These are phyloP conservation scores for Sebastes melanostomus DNA, from an alignment of 2,797 vertebrate genomes.

Conservation along the genomic window DNA sequence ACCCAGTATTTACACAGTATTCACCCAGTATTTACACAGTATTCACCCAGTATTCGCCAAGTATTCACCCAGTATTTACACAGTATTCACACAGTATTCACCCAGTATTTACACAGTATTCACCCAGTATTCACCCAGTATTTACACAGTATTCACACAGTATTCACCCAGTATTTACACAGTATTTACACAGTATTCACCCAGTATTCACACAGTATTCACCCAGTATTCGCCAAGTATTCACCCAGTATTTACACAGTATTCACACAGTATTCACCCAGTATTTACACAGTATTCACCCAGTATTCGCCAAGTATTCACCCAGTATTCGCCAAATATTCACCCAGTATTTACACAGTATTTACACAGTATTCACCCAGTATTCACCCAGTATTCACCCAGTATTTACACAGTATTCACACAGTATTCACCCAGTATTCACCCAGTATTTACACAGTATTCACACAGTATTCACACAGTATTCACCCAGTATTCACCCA, in stretches of 20 bases:
- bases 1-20: fast-evolving
- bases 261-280: fast-evolving
- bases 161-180: fast-evolving
- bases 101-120: fast-evolving
- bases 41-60: fast-evolving
- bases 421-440: fast-evolving
- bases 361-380: fast-evolving
- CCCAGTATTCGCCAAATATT: fast-evolving
- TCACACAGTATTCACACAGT: too few relatives aligned
- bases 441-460: fast-evolving
- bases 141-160: fast-evolving
- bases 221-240: fast-evolving
- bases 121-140: fast-evolving
- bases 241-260: fast-evolving
- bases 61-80: fast-evolving
- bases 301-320: too few relatives aligned
- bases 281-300: fast-evolving
- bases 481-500: fast-evolving
- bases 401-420: fast-evolving
- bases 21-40: fast-evolving
- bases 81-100: fast-evolving
- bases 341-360: too few relatives aligned
- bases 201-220: fast-evolving
- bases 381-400: fast-evolving
- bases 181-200: fast-evolving